These are phyloP conservation scores for Agrochola circellaris DNA, from an alignment of 2,888 invertebrate species.

Conservation along the genomic window DNA sequence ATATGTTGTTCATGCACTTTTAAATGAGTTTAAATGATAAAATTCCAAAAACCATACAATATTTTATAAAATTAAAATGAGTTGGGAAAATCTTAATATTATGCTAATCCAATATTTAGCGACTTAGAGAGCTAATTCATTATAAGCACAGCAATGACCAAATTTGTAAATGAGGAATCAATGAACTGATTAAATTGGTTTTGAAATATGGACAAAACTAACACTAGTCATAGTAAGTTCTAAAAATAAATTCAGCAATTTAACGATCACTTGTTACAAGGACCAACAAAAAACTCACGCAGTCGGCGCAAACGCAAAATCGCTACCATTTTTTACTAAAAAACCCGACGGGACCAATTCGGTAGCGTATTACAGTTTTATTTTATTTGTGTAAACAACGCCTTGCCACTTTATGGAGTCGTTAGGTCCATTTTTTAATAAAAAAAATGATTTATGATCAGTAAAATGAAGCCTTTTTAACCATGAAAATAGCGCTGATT, in stretches of 20 bases:
- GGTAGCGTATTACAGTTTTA: constrained; percentile 83
- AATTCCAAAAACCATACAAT: not conserved
- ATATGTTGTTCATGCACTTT: constrained; percentile 11
- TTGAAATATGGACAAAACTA: constrained; percentile 11
- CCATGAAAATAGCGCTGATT: constrained; percentile 51
- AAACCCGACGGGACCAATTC: constrained; percentile 80
- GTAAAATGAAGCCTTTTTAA: constrained; percentile 63
- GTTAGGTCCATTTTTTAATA: constrained; percentile 76
- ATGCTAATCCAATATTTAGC: not conserved
- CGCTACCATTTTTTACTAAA: constrained; percentile 79
- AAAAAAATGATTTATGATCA: constrained; percentile 81
- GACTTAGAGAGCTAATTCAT: not conserved
- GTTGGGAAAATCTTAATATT: not conserved
- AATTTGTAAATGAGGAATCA: constrained; percentile 1
- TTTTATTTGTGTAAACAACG: constrained; percentile 80
- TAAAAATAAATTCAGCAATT: constrained; percentile 57
- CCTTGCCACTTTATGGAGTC: constrained; percentile 80
- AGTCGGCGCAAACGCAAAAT: constrained; percentile 67
- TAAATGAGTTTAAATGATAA: constrained; percentile 10
- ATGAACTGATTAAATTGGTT: not conserved
- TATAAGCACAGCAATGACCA: not conserved
- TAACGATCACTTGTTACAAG: constrained; percentile 54
- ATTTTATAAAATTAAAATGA: not conserved
- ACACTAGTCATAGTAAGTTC: constrained; percentile 23
- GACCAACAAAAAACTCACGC: constrained; percentile 67